Conservation (phyloP, 2,113 vertebrate genomes). For the Grantiella picta region DNA sequence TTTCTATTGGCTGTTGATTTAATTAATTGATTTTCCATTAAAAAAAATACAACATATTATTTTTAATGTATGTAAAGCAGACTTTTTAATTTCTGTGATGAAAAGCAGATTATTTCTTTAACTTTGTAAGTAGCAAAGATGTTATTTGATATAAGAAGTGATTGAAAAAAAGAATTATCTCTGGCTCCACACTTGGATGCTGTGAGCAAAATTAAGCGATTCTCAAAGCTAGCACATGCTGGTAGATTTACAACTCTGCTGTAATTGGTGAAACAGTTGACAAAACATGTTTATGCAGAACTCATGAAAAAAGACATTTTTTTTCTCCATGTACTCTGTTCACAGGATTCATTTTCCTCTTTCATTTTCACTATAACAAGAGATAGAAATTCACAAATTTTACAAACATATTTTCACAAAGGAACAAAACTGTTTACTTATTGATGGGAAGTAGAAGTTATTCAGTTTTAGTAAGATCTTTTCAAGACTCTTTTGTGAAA, state of each 20-base stretch:
- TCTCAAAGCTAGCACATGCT: neutral
- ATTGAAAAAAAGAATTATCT: neutral
- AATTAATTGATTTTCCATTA: neutral
- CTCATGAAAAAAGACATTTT: neutral
- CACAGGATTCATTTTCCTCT: neutral
- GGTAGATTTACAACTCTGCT: slow-evolving; percentile 10
- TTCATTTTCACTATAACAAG: neutral
- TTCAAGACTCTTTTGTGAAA: neutral
- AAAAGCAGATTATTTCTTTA: neutral
- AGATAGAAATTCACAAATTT: neutral
- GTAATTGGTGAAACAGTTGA: slow-evolving; percentile 21
- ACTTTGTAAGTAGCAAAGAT: neutral
- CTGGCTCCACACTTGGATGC: neutral
- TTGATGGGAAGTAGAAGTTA: neutral
- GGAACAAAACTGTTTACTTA: neutral
- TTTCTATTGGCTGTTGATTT: neutral
- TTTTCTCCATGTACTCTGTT: neutral
- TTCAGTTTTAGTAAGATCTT: neutral
- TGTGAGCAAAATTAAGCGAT: slow-evolving; percentile 17
- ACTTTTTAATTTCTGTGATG: neutral
- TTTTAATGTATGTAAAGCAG: neutral
- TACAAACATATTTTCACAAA: neutral
- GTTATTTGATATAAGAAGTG: neutral
- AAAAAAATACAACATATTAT: neutral
- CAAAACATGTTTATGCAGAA: slow-evolving; percentile 6